These are phyloP conservation scores for Orientallactaga bullata DNA, from an alignment of 2,113 vertebrate species.

Conservation along the genomic window DNA sequence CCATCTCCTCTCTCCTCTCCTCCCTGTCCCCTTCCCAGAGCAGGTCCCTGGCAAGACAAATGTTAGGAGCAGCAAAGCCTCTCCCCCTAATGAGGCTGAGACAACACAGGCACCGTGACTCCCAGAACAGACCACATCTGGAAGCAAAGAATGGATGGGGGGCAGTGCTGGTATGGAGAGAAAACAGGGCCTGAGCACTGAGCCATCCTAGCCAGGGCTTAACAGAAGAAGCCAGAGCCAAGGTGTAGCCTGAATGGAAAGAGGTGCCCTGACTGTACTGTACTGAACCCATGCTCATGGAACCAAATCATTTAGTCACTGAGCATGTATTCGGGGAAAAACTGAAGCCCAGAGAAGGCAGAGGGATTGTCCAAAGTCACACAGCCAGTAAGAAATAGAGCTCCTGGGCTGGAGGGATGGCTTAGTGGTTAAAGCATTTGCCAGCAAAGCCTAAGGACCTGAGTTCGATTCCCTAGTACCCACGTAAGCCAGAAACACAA, in stretches of 20 bases:
- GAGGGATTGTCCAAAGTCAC: not conserved
- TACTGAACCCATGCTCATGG: not conserved
- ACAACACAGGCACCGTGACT: too few relatives aligned
- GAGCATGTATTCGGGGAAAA: not conserved
- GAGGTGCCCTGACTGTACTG: rapidly evolving
- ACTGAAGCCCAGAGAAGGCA: not conserved
- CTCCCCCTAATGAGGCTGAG: not conserved
- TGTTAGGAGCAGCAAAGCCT: too few relatives aligned
- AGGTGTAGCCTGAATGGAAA: not conserved
- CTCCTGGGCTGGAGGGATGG: not conserved
- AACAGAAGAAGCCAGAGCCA: not conserved
- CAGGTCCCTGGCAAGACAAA: not conserved
- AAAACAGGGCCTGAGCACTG: rapidly evolving
- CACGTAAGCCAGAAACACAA: too few relatives aligned
- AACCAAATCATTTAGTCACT: not conserved
- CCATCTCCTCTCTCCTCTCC: not conserved
- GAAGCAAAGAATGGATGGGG: not conserved
- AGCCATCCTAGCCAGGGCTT: rapidly evolving
- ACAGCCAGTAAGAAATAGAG: not conserved
- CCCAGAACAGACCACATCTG: not conserved
- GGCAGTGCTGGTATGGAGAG: rapidly evolving
- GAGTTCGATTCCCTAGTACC: too few relatives aligned
- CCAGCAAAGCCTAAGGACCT: too few relatives aligned
- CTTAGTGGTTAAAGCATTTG: too few relatives aligned
- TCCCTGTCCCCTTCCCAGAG: not conserved